Conservation (phyloP, 2,888 invertebrate species). For the Tenthredo notha region DNA sequence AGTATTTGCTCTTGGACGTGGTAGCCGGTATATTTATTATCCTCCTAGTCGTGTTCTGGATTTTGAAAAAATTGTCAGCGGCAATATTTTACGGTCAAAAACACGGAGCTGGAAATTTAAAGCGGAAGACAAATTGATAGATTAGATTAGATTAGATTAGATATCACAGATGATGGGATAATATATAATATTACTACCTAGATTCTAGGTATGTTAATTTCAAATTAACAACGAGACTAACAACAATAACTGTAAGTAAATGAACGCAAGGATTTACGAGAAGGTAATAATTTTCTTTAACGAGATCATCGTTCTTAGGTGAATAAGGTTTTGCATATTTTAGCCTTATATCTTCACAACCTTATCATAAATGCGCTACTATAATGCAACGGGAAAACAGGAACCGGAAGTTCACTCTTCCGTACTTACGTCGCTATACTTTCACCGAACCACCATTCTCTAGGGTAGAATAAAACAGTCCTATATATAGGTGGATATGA, state of each 20-base stretch:
- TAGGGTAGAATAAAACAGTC: conserved; percentile 62
- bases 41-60: neutral
- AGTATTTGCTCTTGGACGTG: conserved; percentile 67
- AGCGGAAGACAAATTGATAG: conserved; percentile 11
- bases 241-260: neutral
- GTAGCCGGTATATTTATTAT: conserved; percentile 44
- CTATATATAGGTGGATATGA: conserved; percentile 57
- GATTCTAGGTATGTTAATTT: neutral
- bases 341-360: conserved; percentile 62
- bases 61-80: neutral
- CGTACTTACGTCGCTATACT: conserved; percentile 54
- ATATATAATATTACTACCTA: neutral
- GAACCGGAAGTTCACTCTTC: conserved; percentile 62
- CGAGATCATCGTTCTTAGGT: conserved; percentile 37
- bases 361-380: conserved; percentile 64
- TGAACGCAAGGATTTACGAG: neutral
- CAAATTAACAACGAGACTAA: neutral
- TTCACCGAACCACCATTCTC: conserved; percentile 44
- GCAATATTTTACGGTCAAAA: neutral
- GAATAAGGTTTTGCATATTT: conserved; percentile 68
- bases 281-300: neutral
- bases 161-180: neutral
- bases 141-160: too few species aligned
- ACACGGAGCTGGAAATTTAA: neutral
- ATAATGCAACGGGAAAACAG: conserved; percentile 62